Conservation (phyloP, 1,140 invertebrate species). For the Drosophila virilis region DNA sequence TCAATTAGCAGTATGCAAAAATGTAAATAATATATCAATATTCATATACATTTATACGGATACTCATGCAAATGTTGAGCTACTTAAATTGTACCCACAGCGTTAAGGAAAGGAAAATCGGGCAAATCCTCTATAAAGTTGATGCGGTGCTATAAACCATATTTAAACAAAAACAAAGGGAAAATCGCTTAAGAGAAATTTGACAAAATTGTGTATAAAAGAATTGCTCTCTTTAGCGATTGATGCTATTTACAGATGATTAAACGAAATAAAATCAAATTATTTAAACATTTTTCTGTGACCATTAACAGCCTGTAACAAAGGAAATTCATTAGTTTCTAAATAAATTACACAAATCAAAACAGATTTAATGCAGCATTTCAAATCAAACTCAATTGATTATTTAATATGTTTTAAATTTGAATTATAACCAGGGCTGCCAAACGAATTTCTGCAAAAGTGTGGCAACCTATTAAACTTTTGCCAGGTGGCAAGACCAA, state of each 20-base stretch:
- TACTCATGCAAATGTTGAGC: conserved; percentile 54
- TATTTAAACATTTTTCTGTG: conserved; percentile 14
- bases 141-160: conserved; percentile 48
- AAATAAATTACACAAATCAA: conserved; percentile 16
- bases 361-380: conserved; percentile 3
- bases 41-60: conserved; percentile 44
- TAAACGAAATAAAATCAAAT: conserved; percentile 14
- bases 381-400: neutral
- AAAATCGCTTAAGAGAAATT: conserved; percentile 22
- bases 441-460: too few relatives aligned
- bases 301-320: neutral
- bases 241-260: conserved; percentile 19
- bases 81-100: conserved; percentile 69
- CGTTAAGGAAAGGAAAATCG: conserved; percentile 22
- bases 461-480: too few relatives aligned
- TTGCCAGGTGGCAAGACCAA: too few relatives aligned
- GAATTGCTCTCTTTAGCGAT: conserved; percentile 16
- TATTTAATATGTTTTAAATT: too few relatives aligned
- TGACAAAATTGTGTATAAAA: conserved; percentile 9
- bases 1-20: conserved; percentile 39
- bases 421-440: too few relatives aligned
- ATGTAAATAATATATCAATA: conserved; percentile 48
- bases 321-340: conserved; percentile 6
- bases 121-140: conserved; percentile 32
- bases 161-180: neutral